A percentile compares a stretch with the other conserved stretches of the same genome.
Conservation (phyloP, 2,888 invertebrate species). For the Synergus gifuensis region DNA sequence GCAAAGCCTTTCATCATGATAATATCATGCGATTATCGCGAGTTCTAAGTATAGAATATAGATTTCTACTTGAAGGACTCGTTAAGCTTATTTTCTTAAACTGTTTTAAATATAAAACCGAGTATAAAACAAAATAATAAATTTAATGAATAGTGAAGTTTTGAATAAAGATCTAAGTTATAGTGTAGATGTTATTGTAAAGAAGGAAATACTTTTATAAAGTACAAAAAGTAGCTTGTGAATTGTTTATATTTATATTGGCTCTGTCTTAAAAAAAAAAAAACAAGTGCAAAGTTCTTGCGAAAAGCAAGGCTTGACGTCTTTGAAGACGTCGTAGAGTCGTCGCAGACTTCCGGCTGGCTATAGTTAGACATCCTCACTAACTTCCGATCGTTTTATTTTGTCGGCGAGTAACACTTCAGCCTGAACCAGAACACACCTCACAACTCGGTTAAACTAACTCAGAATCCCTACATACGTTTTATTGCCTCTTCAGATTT, state of each 20-base stretch:
- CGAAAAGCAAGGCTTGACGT: conserved; percentile 22
- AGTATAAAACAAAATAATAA: neutral
- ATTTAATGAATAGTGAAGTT: neutral
- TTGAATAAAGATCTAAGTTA: neutral
- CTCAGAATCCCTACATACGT: neutral
- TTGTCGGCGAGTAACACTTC: conserved; percentile 27
- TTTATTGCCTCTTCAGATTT: conserved; percentile 17
- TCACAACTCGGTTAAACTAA: conserved; percentile 3
- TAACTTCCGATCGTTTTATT: conserved; percentile 63
- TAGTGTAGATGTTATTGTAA: too few relatives aligned
- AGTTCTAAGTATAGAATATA: neutral
- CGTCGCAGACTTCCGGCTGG: conserved; percentile 56
- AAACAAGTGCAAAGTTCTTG: conserved; percentile 4
- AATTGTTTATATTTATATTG: conserved; percentile 9
- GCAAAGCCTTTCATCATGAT: neutral
- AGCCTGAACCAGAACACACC: conserved; percentile 42
- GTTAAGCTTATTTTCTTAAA: too few relatives aligned
- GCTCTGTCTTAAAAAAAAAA: neutral
- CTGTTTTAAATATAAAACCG: too few relatives aligned
- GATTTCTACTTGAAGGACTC: neutral
- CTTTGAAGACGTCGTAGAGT: conserved; percentile 44
- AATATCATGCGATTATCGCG: neutral
- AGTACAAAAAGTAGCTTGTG: neutral
- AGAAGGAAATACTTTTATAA: neutral
- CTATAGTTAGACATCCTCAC: conserved; percentile 65